Conservation (phyloP, 92 coral and sea anemone genomes). For the Umimayanthus chanpuru region DNA sequence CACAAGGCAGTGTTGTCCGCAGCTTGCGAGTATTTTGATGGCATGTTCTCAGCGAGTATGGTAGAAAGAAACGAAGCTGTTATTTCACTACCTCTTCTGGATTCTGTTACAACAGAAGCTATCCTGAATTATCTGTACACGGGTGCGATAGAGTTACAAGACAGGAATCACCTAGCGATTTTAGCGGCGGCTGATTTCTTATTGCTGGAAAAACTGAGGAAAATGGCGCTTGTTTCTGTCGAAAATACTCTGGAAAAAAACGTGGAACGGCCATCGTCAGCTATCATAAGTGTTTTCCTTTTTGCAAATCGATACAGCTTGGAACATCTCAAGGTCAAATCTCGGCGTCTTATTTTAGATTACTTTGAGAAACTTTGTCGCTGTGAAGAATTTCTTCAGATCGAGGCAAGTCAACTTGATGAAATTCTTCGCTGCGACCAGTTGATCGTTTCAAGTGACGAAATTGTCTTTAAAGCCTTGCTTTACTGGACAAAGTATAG, state of each 20-base stretch:
- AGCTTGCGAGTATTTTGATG: not conserved
- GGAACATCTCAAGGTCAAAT: conserved; percentile 10
- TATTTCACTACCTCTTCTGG: conserved; percentile 3
- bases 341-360: conserved; percentile 14
- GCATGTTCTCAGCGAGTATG: conserved; percentile 13
- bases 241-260: not conserved
- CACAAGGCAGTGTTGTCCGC: not conserved
- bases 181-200: conserved; percentile 6
- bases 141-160: not conserved
- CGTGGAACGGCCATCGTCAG: not conserved
- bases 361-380: conserved; percentile 23
- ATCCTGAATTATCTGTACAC: conserved; percentile 20
- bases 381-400: conserved; percentile 21
- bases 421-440: conserved; percentile 13
- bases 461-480: conserved; percentile 9
- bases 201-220: not conserved
- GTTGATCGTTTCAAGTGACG: conserved; percentile 16
- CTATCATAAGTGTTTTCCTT: not conserved
- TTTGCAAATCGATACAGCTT: conserved; percentile 18
- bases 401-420: not conserved
- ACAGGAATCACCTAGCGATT: not conserved
- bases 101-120: conserved; percentile 5
- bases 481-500: conserved; percentile 14
- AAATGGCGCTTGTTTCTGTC: not conserved
- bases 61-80: not conserved